phyloP scores from a whole-genome alignment of 2,113 vertebrate genomes.

The Tamias sibiricus region DNA sequence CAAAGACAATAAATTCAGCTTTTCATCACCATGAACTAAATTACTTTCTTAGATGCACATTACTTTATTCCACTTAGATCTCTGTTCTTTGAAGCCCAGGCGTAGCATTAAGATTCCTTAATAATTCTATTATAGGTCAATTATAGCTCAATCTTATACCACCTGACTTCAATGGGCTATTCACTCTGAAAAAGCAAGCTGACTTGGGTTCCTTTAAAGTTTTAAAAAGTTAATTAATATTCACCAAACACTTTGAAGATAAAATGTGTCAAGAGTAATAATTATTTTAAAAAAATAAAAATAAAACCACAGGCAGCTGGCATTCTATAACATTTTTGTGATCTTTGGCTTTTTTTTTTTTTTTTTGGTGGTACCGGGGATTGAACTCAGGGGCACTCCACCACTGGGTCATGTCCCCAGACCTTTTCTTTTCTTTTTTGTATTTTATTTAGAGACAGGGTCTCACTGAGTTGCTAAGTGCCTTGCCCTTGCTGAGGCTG shows the following conservation, averaged over 20 bases:
- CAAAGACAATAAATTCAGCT: slow-evolving; percentile 35
- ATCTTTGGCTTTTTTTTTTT: neutral
- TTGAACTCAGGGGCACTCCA: too few relatives aligned
- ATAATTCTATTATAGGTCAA: slow-evolving; percentile 60
- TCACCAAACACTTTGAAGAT: slow-evolving; percentile 58
- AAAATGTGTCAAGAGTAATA: slow-evolving; percentile 58
- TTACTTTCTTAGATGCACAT: slow-evolving; percentile 55
- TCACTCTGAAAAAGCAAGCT: slow-evolving; percentile 59
- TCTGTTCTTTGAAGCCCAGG: slow-evolving; percentile 47
- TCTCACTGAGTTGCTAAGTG: too few relatives aligned
- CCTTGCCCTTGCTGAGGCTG: too few relatives aligned
- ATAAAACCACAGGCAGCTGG: slow-evolving; percentile 49
- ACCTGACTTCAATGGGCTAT: slow-evolving; percentile 50
- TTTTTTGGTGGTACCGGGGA: too few relatives aligned
- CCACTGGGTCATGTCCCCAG: too few relatives aligned
- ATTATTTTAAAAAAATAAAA: slow-evolving; percentile 64
- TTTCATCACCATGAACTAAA: slow-evolving; percentile 55
- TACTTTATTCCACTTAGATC: slow-evolving; percentile 57
- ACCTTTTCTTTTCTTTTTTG: too few relatives aligned
- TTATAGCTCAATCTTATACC: slow-evolving; percentile 51
- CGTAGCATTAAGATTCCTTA: slow-evolving; percentile 56
- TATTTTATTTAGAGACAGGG: too few relatives aligned
- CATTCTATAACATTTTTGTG: slow-evolving; percentile 32
- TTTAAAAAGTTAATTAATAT: slow-evolving; percentile 71
- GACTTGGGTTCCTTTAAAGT: slow-evolving; percentile 60